Evolutionary conservation across 2,888 invertebrate genomes (phyloP), one percentile per base, ranked within the genome.

Genomic region (Melieria picta): DNA sequence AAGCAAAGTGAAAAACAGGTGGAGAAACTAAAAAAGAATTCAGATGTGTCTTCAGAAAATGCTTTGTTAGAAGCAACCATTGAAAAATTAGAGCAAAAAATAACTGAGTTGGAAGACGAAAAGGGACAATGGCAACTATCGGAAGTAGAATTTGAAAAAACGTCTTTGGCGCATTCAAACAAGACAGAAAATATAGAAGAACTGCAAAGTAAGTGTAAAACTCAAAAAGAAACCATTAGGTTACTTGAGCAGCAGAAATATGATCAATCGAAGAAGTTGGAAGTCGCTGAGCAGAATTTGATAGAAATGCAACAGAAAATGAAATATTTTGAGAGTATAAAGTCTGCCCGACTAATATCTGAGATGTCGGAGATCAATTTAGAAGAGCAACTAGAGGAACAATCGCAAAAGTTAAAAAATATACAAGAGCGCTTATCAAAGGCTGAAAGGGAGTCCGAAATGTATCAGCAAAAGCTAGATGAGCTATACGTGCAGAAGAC

Each of bases 81-180:
- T 77, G 89, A 90, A 75, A 89, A 89, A 77, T 86, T 93, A 65
- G 91, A 91, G 75, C 92, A 94, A 79, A 92, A 91, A 88, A 91
- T 97, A 74, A 93, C 93, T 11, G 94, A 95, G 83, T 87, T 97
- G 76, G 95, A 95, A 87, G 95, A 95, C 86, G 96, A 96, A 87
- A 96, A 96, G 88, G 95, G 95, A 80, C 94, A 95, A 88, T 90
- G 96, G 82, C 95, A 96, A 87, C 88, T 96, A 83, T 78, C 78
- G 1, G 79, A 80, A 43, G 80, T 83, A 16, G 79, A 74, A 48
- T 55, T 62, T 0, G 30, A 30, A 30, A 30, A 30, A 30, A 30
- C 30, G 30, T 30, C 30, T 30, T 60, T 66, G 5, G 66, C 57
- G 7, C 30, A 30, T 30, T 30, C 30, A 30, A 30, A 30, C 1